A percentile compares a stretch with the other conserved stretches of the same genome.
phyloP scores from a whole-genome alignment of 2,797 vertebrate genomes.

The Astyanax mexicanus region DNA sequence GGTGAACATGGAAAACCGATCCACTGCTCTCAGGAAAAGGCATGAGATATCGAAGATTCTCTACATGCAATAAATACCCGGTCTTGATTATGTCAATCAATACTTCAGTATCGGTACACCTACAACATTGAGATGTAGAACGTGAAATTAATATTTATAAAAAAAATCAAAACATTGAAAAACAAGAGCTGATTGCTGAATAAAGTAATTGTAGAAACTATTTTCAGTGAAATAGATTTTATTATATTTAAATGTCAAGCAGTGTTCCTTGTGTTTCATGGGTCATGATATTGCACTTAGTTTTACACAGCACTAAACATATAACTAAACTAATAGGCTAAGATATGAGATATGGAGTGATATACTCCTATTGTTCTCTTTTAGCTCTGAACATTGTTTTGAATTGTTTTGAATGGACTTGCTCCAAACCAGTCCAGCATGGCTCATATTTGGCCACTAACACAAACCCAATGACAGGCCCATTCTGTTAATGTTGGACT shows the following conservation, averaged over 20 bases:
- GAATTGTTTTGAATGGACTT: not conserved
- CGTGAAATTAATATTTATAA: not conserved
- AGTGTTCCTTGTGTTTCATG: not conserved
- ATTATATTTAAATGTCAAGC: not conserved
- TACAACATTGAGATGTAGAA: not conserved
- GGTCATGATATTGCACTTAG: not conserved
- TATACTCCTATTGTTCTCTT: not conserved
- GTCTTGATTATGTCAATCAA: slow-evolving; percentile 50
- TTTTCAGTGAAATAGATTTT: no score
- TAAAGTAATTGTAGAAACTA: not conserved
- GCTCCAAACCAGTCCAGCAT: not conserved
- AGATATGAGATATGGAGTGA: not conserved
- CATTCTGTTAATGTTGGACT: not conserved
- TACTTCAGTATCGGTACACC: slow-evolving; percentile 39
- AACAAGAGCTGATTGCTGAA: not conserved
- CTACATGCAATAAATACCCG: slow-evolving; percentile 44
- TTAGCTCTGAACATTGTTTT: not conserved
- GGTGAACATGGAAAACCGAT: slow-evolving; percentile 71
- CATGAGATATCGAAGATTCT: slow-evolving; percentile 67
- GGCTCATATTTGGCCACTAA: not conserved
- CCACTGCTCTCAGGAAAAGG: slow-evolving; percentile 67
- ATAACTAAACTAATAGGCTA: not conserved
- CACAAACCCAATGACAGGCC: not conserved
- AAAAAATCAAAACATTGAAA: no score
- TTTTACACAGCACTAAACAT: not conserved